Base-by-base conservation (phyloP, 2,888 invertebrate genomes). In the Malthinus seriepunctatus region DNA sequence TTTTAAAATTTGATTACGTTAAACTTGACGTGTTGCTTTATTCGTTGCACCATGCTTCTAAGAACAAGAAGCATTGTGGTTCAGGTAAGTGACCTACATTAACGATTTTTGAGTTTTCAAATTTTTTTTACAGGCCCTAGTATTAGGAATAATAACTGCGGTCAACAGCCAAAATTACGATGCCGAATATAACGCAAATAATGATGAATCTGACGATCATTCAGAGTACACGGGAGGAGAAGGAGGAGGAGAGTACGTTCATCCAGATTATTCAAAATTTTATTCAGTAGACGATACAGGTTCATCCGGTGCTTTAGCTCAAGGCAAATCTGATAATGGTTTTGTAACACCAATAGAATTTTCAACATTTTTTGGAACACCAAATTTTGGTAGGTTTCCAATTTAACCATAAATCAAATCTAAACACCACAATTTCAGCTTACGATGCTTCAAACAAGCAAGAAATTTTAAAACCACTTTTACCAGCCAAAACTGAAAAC, bases 271-370 rank as follows among this genome's bases (percentile, higher is more conserved):
- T 60, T 73, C 76, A 3, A 77, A 77, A 67, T 77, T 75, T 56
- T 78, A 71, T 57, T 63, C 71, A 1, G 67, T 63, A 23, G 71
- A 73, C 37, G 56, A 59, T 4, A 67, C 70, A n/a, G 64, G 69
- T 6, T 66, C 70, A 31, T 14, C 63, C 15, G 46, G 59, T 8
- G 51, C 57, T 37, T 63, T 54, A 52, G 51, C 57, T 39, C 51
- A 56, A 44, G 34, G 52, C 34, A 52, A 45, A 31, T 12, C 53
- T 32, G 52, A 54, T 37, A 35, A 42, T 32, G 45, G 53, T 23
- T 56, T 49, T 37, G 82, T 83, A 15, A 78, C 81, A 62, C 81
- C 84, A 9, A 75, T 83, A 70, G 84, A 85, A 73, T 86, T 84
- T 69, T 78, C 80, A 8, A 77, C 81, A n/a, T 78, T 85, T 69